These are phyloP conservation scores for Ploceus nigricollis DNA, from an alignment of 2,113 vertebrate species.

Conservation along the genomic window DNA sequence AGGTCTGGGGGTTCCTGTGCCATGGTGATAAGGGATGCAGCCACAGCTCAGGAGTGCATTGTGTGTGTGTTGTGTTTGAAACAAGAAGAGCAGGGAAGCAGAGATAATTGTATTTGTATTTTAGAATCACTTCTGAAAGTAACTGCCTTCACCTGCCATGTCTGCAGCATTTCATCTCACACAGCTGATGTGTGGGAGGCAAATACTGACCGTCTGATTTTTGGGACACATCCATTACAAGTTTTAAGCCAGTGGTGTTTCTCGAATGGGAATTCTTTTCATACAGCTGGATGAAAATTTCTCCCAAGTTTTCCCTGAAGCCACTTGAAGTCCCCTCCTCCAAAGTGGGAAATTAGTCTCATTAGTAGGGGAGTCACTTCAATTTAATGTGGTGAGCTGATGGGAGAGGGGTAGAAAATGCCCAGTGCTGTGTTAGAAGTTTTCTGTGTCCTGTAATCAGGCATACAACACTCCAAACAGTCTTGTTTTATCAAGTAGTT, in stretches of 20 bases:
- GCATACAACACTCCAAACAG: neutral
- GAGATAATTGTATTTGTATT: neutral
- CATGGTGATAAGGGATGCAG: neutral
- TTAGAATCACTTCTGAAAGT: neutral
- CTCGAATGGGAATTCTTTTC: neutral
- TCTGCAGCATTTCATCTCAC: neutral
- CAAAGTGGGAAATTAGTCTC: neutral
- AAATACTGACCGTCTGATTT: neutral
- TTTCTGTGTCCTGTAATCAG: neutral
- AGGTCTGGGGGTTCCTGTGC: neutral
- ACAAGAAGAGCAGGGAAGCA: neutral
- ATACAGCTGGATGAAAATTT: neutral
- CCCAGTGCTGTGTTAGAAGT: neutral
- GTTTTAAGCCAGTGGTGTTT: neutral
- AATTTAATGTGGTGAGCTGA: neutral
- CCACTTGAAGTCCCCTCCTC: neutral
- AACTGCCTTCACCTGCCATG: neutral
- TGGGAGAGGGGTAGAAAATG: neutral
- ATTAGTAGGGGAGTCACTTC: neutral
- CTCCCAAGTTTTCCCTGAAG: neutral
- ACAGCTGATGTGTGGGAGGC: neutral
- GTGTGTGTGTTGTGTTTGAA: neutral
- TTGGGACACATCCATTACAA: neutral
- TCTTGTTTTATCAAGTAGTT: conserved; percentile 4
- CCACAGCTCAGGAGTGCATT: neutral